Evolutionary conservation across 2,797 vertebrate genomes (phyloP).

Genomic region (Potorous gilbertii): DNA sequence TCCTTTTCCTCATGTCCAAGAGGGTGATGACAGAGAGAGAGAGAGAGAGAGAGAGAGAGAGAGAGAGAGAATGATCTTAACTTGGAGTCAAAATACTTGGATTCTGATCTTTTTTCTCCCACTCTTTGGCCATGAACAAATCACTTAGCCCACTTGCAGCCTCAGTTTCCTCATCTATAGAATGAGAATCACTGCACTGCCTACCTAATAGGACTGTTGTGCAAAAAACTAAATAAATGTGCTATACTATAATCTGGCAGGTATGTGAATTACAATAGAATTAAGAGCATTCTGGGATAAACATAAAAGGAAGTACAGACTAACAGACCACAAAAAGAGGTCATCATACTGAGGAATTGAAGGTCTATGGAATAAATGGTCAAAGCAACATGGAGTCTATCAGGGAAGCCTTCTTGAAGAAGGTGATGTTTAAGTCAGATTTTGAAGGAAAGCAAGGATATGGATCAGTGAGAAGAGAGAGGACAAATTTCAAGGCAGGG

Average conservation of each 20-base stretch:
- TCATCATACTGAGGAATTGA: not conserved
- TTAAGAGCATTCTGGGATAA: slow-evolving; percentile 25
- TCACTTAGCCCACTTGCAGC: not conserved
- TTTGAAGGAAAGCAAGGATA: slow-evolving; percentile 22
- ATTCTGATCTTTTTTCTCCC: not conserved
- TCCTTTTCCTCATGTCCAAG: not conserved
- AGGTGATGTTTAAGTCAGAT: slow-evolving; percentile 13
- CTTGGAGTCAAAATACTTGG: not conserved
- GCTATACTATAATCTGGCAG: not conserved
- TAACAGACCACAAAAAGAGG: slow-evolving; percentile 7
- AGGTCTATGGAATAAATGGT: slow-evolving; percentile 15
- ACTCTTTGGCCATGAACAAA: not conserved
- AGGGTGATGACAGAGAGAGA: no score
- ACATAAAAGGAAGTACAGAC: not conserved
- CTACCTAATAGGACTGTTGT: not conserved
- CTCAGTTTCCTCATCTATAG: not conserved
- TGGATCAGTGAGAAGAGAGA: slow-evolving; percentile 7
- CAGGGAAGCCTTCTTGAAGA: slow-evolving; percentile 25
- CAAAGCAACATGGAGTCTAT: not conserved
- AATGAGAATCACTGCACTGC: not conserved
- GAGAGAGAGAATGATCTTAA: not conserved
- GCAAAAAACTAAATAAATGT: not conserved
- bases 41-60: no score
- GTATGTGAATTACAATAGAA: not conserved
- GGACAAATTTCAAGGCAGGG: not conserved